Percentiles rank a stretch among this genome's conserved stretches.
Evolutionary conservation across 2,113 vertebrate genomes (phyloP).

Genomic region (Larimichthys crocea): DNA sequence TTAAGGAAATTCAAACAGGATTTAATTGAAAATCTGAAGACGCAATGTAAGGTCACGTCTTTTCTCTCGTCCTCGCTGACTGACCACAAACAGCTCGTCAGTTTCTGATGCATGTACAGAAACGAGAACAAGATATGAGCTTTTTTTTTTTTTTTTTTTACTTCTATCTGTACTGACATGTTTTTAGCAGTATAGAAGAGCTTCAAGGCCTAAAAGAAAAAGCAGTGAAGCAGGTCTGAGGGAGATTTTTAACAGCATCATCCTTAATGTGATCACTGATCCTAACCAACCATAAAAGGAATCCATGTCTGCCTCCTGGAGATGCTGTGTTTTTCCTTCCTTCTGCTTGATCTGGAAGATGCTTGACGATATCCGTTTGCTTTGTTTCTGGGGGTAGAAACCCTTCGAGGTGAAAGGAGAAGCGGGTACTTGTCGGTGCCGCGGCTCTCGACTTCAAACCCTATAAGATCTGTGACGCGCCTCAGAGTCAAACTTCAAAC

Average conservation of each 20-base stretch:
- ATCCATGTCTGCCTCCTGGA: slow-evolving; percentile 54
- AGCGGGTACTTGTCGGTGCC: slow-evolving; percentile 59
- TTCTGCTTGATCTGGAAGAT: slow-evolving; percentile 56
- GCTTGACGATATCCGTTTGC: slow-evolving; percentile 28
- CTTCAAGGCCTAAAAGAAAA: slow-evolving; percentile 32
- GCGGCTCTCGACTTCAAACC: slow-evolving; percentile 68
- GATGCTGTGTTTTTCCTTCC: slow-evolving; percentile 20
- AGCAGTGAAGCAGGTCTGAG: slow-evolving; percentile 55
- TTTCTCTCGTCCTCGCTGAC: neutral
- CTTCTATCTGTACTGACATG: slow-evolving; percentile 54
- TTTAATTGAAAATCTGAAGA: neutral
- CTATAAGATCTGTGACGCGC: slow-evolving; percentile 68
- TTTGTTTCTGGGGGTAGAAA: slow-evolving; percentile 45
- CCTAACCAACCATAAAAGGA: slow-evolving; percentile 22
- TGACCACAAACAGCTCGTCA: slow-evolving; percentile 1
- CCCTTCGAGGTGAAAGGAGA: slow-evolving; percentile 69
- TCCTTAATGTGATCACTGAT: slow-evolving; percentile 68
- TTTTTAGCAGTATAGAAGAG: slow-evolving; percentile 45
- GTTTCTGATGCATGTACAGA: slow-evolving; percentile 4
- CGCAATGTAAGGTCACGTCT: neutral
- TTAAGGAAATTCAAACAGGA: neutral
- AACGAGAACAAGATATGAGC: neutral
- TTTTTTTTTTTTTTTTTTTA: neutral
- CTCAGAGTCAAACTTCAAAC: slow-evolving; percentile 68
- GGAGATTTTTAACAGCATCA: slow-evolving; percentile 53